Evolutionary conservation across 2,113 vertebrate genomes (phyloP).

Genomic region (Channa maculata): DNA sequence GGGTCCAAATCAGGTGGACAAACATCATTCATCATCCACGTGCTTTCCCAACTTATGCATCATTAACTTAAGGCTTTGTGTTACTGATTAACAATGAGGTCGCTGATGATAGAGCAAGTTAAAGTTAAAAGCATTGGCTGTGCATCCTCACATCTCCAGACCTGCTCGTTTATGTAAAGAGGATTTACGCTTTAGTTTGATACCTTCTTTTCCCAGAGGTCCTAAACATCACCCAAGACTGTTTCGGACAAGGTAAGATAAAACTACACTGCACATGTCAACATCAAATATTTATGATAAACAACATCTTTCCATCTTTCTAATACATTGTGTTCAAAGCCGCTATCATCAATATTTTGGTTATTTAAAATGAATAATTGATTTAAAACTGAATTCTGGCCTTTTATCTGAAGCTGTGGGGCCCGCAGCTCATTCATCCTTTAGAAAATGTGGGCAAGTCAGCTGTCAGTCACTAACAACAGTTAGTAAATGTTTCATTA

Average conservation of each 20-base stretch:
- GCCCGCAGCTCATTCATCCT: neutral
- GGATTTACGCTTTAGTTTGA: conserved; percentile 14
- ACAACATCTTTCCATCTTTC: neutral
- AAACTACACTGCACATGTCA: neutral
- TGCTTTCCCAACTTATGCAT: conserved; percentile 10
- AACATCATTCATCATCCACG: conserved; percentile 53
- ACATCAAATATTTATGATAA: neutral
- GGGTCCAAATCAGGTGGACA: conserved; percentile 28
- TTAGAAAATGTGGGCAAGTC: conserved; percentile 11
- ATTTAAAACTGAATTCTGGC: neutral
- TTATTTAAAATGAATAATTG: conserved; percentile 8
- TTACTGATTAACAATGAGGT: conserved; percentile 63
- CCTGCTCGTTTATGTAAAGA: conserved; percentile 52
- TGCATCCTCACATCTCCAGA: conserved; percentile 44
- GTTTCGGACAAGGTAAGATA: conserved; percentile 60
- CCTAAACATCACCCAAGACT: conserved; percentile 15
- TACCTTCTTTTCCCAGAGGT: neutral
- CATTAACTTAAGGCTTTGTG: conserved; percentile 40
- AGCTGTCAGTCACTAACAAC: conserved; percentile 16
- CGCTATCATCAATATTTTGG: neutral
- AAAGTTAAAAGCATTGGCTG: conserved; percentile 56
- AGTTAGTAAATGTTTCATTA: conserved; percentile 23
- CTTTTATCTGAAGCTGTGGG: conserved; percentile 1
- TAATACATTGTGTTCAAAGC: neutral
- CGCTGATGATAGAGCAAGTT: conserved; percentile 59